Base-by-base conservation (phyloP, 2,113 vertebrate species). In the Chelonoidis abingdonii region DNA sequence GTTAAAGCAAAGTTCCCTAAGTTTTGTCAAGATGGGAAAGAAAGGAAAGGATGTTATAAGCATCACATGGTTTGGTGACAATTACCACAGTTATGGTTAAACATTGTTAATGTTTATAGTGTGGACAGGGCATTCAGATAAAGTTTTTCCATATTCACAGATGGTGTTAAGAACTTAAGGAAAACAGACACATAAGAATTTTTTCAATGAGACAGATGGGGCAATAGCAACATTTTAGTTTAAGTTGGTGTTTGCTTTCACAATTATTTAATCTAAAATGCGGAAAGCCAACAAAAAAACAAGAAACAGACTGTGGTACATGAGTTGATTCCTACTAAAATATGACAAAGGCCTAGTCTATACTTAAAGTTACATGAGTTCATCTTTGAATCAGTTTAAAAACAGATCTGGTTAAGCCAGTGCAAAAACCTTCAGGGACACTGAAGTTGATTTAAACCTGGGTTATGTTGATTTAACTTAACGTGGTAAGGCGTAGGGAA, bases 321-420 rank as follows among this genome's bases (percentile, higher is more conserved):
- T 93, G 87, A 56, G 79, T 57, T 90, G 57, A 76, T 22, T 53
- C 93, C 89, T 65, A 84, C 88, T 50, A 54, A 85, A 65, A 89
- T 52, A 88, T 56, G 38, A 85, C 78, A 14, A 44, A 1, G 10
- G 50, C 47, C 41, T 47, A 47, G 25, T 47, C 41, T 78, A 44
- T 27, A 47, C 41, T 13, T 44, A 25, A 41, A 11, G 72, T 76
- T 76, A 44, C 22, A 76, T 25, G 21, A 14, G 50, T 93, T 88
- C 72, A 3, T 78, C 49, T 86, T 83, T 29, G 84, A 80, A 29
- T 9, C 49, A 52, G 10, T 53, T 89, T 62, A 84, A 93, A 94
- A 88, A 29, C 24, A 84, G 8, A 14, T 88, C 87, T 93, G 80
- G 38, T 88, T 83, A 92, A 93, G 92, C 16, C 4, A 50, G 1